Evolutionary conservation across 1,140 invertebrate species (phyloP).

Genomic region (Eumaeus atala): DNA sequence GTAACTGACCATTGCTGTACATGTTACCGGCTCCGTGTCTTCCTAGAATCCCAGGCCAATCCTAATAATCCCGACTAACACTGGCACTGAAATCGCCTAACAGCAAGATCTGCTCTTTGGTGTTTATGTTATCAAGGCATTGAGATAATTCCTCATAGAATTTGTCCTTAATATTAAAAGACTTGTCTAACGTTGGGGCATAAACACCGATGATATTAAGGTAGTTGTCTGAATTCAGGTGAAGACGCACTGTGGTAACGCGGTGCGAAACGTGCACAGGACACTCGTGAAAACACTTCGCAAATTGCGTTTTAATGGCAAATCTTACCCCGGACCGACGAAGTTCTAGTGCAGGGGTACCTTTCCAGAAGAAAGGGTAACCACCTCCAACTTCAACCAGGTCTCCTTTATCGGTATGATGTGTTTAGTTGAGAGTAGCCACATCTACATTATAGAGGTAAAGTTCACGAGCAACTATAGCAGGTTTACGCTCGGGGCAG

Average conservation of each 20-base stretch:
- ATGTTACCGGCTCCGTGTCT: conserved; percentile 27
- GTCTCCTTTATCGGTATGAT: conserved; percentile 23
- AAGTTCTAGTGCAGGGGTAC: conserved; percentile 11
- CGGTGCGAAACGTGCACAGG: conserved; percentile 22
- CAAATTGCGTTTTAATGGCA: conserved; percentile 21
- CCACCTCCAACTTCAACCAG: conserved; percentile 22
- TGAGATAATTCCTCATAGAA: conserved; percentile 18
- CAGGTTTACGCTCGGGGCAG: conserved; percentile 33
- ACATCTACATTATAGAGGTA: conserved; percentile 25
- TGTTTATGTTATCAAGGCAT: not conserved
- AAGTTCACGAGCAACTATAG: conserved; percentile 29
- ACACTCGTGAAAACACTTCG: conserved; percentile 16
- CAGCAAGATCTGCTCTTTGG: conserved; percentile 22
- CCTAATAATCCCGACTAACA: conserved; percentile 24
- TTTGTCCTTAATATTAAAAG: conserved; percentile 13
- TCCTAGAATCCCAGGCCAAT: conserved; percentile 26
- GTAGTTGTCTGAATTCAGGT: conserved; percentile 17
- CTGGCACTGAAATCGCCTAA: conserved; percentile 30
- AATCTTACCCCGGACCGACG: conserved; percentile 23
- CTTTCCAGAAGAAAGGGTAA: conserved; percentile 30
- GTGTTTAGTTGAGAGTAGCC: no score
- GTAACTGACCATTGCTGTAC: conserved; percentile 27
- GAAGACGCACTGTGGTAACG: conserved; percentile 11
- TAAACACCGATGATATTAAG: conserved; percentile 22
- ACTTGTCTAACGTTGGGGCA: conserved; percentile 17